A percentile compares a stretch with the other conserved stretches of the same genome.
phyloP scores from a whole-genome alignment of 2,888 invertebrate genomes.

The Xestia c-nigrum region DNA sequence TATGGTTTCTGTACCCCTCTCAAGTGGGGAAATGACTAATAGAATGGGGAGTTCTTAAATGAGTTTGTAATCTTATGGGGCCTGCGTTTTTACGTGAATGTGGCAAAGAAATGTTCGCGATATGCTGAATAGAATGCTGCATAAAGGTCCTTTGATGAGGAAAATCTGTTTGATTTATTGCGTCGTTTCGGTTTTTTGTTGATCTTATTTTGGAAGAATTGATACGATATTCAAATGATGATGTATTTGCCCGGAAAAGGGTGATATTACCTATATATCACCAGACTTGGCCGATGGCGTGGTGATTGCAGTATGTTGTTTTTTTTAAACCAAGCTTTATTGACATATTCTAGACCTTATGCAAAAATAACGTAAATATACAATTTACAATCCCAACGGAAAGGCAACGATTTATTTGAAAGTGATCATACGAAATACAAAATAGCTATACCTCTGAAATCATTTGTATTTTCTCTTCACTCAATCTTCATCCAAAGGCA shows the following conservation, averaged over 20 bases:
- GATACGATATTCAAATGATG: constrained; percentile 26
- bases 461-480: too few relatives aligned
- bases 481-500: too few relatives aligned
- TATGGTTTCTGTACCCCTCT: constrained; percentile 71
- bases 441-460: too few relatives aligned
- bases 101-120: constrained; percentile 20
- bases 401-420: too few relatives aligned
- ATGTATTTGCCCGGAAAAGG: not conserved
- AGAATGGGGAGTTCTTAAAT: constrained; percentile 63
- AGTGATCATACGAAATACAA: too few relatives aligned
- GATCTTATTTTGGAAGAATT: constrained; percentile 20
- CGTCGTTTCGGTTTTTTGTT: constrained; percentile 22
- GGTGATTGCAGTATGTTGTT: not conserved
- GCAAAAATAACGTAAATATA: too few relatives aligned
- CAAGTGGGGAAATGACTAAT: constrained; percentile 67
- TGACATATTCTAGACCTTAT: too few relatives aligned
- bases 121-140: constrained; percentile 14
- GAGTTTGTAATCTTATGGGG: constrained; percentile 64
- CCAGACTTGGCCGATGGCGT: not conserved
- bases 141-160: constrained; percentile 23
- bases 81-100: constrained; percentile 34
- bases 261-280: not conserved
- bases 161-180: constrained; percentile 34
- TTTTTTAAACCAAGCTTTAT: too few relatives aligned
- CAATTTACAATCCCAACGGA: too few relatives aligned